phyloP scores from a whole-genome alignment of 2,888 invertebrate genomes.

The Caenorhabditis zanzibari region DNA sequence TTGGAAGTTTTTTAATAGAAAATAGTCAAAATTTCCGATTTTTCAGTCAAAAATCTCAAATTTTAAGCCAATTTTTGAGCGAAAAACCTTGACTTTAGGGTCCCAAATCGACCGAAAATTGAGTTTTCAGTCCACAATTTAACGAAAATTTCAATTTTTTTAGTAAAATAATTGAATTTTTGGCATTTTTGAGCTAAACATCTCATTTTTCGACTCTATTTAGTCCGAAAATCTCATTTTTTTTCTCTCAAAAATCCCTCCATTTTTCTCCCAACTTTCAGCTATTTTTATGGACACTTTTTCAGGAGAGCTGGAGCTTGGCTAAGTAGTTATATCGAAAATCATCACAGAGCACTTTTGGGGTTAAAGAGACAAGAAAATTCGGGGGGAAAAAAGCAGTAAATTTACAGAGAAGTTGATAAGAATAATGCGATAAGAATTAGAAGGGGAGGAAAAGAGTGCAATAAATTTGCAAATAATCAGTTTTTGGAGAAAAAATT shows the following conservation, averaged over 20 bases:
- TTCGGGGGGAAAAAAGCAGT: not conserved
- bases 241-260: too few relatives aligned
- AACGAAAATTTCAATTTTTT: not conserved
- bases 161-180: not conserved
- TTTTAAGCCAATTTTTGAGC: too few relatives aligned
- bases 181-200: not conserved
- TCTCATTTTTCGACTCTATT: too few relatives aligned
- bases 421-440: not conserved
- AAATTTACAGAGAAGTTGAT: not conserved
- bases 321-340: not conserved
- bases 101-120: too few relatives aligned
- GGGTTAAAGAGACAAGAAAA: not conserved
- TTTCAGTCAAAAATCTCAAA: too few relatives aligned
- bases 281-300: slow-evolving; percentile 6
- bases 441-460: not conserved
- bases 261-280: not conserved
- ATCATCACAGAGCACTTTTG: slow-evolving; percentile 4
- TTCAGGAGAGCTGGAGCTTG: not conserved
- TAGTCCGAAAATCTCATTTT: too few relatives aligned
- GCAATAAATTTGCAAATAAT: too few relatives aligned
- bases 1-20: not conserved
- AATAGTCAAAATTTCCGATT: too few relatives aligned
- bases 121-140: not conserved
- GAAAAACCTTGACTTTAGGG: too few relatives aligned
- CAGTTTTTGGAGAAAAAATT: too few relatives aligned